These are phyloP conservation scores for Laterallus jamaicensis DNA, from an alignment of 2,113 vertebrate species.

Conservation along the genomic window DNA sequence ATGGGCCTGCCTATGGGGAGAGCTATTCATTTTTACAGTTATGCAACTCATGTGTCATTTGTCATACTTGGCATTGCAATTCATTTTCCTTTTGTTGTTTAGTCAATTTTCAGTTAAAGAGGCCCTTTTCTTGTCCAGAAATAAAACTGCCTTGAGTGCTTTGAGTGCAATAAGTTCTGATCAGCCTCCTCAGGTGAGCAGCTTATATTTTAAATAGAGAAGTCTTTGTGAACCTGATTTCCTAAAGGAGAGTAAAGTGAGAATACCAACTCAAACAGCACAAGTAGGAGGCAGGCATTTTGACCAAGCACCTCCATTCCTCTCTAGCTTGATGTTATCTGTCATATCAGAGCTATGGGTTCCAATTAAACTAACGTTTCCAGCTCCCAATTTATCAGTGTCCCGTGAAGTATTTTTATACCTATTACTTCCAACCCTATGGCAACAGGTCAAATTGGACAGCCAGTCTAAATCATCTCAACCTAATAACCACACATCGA, in stretches of 20 bases:
- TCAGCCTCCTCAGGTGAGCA: background rate
- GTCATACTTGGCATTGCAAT: background rate
- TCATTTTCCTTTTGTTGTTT: slow-evolving; percentile 25
- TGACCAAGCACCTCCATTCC: background rate
- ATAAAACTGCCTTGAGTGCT: background rate
- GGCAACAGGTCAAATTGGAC: background rate
- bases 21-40: background rate
- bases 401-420: background rate
- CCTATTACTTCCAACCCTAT: background rate
- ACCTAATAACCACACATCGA: background rate
- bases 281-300: background rate
- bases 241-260: background rate
- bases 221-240: background rate
- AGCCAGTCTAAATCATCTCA: background rate
- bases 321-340: background rate
- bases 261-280: background rate
- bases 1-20: background rate
- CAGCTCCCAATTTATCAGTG: background rate
- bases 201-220: background rate
- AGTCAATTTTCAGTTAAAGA: slow-evolving; percentile 14
- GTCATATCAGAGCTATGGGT: background rate
- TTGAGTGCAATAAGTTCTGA: background rate
- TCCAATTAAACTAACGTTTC: background rate
- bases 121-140: background rate
- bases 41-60: background rate